Evolutionary conservation across 1,140 invertebrate species (phyloP).

Genomic region (Leucophenga varia): DNA sequence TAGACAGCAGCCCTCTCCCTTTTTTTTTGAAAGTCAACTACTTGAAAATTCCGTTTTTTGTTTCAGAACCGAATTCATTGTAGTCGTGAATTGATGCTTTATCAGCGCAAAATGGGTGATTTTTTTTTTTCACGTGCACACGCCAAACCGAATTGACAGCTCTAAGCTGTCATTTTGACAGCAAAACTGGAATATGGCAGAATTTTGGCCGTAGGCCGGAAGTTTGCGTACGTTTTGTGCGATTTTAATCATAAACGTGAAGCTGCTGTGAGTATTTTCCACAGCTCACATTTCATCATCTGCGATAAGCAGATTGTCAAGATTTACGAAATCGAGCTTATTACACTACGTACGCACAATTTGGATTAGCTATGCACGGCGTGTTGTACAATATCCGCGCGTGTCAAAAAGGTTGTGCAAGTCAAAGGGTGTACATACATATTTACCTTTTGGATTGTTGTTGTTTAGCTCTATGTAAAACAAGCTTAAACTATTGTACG

Average conservation of each 20-base stretch:
- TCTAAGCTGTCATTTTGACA: constrained; percentile 41
- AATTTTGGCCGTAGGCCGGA: constrained; percentile 5
- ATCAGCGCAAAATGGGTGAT: neutral
- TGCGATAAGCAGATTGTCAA: constrained; percentile 54
- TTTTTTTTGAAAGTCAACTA: constrained; percentile 31
- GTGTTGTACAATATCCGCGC: constrained; percentile 14
- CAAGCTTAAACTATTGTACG: no score
- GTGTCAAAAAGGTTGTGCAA: neutral
- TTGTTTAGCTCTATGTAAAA: constrained; percentile 6
- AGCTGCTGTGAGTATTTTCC: no score
- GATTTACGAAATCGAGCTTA: constrained; percentile 53
- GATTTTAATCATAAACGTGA: constrained; percentile 41
- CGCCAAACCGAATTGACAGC: constrained; percentile 10
- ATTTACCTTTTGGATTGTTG: constrained; percentile 45
- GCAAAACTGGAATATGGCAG: no score
- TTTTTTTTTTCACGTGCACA: no score
- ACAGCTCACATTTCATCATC: constrained; percentile 49
- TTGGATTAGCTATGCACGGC: constrained; percentile 9
- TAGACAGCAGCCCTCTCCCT: no score
- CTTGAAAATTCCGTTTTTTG: constrained; percentile 27
- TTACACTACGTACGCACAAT: constrained; percentile 25
- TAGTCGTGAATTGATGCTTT: constrained; percentile 13
- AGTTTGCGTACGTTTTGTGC: constrained; percentile 29
- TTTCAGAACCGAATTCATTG: no score
- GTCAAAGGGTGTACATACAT: constrained; percentile 39